Percentiles rank a stretch among this genome's conserved stretches.
phyloP scores from a whole-genome alignment of 2,113 vertebrate species.

The Nettapus auritus region DNA sequence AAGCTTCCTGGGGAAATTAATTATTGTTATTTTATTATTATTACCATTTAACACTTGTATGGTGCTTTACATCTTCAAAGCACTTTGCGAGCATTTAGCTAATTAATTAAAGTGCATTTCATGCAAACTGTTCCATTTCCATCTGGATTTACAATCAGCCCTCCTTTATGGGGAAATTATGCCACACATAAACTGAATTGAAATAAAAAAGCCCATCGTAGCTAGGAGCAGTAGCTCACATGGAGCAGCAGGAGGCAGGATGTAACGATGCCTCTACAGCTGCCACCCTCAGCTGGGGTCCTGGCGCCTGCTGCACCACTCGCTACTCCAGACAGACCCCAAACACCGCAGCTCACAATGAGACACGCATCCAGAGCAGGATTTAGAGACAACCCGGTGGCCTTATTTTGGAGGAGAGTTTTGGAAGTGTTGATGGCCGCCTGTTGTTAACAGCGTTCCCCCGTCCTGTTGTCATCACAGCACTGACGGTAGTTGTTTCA shows the following conservation, averaged over 20 bases:
- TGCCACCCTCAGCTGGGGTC: not conserved
- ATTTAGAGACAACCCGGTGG: not conserved
- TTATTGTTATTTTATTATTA: constrained; percentile 68
- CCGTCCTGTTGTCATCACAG: fast-evolving
- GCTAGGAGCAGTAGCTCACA: not conserved
- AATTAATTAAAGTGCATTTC: constrained; percentile 72
- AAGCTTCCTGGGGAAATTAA: constrained; percentile 39
- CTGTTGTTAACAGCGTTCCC: not conserved
- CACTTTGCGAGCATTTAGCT: constrained; percentile 56
- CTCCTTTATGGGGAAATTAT: constrained; percentile 44
- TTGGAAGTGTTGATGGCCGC: not conserved
- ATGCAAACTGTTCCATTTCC: constrained; percentile 44
- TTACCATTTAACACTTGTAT: constrained; percentile 11
- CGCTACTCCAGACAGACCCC: not conserved
- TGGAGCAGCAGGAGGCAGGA: constrained; percentile 15
- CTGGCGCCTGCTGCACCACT: not conserved
- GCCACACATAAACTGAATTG: not conserved
- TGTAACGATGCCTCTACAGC: not conserved
- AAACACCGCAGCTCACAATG: not conserved
- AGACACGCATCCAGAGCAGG: not conserved
- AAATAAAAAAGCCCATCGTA: not conserved
- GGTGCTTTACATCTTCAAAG: constrained; percentile 59
- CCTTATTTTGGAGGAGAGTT: not conserved
- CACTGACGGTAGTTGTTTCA: not conserved
- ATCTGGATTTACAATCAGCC: constrained; percentile 64